Conservation (phyloP, 2,113 vertebrate genomes). For the Saguinus imperator region DNA sequence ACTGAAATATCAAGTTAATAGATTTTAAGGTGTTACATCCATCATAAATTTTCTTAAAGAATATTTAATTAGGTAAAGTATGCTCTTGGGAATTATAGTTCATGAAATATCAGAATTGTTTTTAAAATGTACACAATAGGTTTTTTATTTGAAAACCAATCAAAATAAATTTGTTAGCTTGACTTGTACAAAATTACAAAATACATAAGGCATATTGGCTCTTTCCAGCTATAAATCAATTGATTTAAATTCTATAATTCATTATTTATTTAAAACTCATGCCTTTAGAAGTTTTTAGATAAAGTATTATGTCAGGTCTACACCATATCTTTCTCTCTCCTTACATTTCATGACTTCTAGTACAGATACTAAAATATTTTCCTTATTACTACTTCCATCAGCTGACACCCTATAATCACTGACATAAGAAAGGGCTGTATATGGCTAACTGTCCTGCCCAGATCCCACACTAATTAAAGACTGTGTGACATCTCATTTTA, state of each 20-base stretch:
- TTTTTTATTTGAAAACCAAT: neutral
- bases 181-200: neutral
- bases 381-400: neutral
- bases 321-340: neutral
- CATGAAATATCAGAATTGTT: neutral
- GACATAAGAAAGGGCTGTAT: neutral
- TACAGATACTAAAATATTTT: neutral
- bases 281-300: neutral
- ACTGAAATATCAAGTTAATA: neutral
- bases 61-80: neutral
- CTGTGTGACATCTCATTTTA: neutral
- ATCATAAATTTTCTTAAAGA: neutral
- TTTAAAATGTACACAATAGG: neutral
- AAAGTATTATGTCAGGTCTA: neutral
- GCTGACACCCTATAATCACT: neutral
- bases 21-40: neutral
- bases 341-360: neutral
- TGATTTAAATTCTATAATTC: neutral
- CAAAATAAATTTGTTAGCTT: neutral
- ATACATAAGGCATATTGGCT: neutral
- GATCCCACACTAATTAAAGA: neutral
- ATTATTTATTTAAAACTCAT: neutral
- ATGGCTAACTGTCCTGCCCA: neutral
- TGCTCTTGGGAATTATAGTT: neutral
- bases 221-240: neutral